Percentiles rank a stretch among this genome's conserved stretches.
Conservation (phyloP, 2,113 vertebrate genomes). For the Oncorhynchus tshawytscha region DNA sequence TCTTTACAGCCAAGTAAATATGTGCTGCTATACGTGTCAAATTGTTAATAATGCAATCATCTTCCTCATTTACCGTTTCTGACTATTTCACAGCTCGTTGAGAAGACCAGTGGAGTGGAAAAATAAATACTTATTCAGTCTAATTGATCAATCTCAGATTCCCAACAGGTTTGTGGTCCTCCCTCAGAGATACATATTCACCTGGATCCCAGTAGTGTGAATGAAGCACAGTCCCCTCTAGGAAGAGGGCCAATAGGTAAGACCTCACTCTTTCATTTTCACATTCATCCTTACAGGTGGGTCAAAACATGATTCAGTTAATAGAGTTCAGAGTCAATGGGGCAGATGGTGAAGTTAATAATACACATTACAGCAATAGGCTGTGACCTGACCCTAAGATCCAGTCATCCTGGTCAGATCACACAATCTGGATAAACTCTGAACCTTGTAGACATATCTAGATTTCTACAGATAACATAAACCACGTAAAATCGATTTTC, state of each 20-base stretch:
- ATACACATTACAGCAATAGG: too few relatives aligned
- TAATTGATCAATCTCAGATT: neutral
- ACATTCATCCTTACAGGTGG: neutral
- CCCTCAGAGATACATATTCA: neutral
- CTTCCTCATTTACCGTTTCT: too few relatives aligned
- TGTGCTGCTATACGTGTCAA: neutral
- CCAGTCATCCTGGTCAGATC: too few relatives aligned
- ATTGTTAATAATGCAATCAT: too few relatives aligned
- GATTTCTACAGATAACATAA: too few relatives aligned
- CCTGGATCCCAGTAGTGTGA: neutral
- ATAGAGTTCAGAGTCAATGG: too few relatives aligned
- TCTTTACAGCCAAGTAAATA: neutral
- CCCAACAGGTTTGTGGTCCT: neutral
- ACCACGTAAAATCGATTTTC: neutral
- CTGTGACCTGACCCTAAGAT: too few relatives aligned
- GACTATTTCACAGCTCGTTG: neutral
- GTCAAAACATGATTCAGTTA: too few relatives aligned
- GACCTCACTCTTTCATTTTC: neutral
- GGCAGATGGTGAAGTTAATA: too few relatives aligned
- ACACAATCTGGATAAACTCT: too few relatives aligned
- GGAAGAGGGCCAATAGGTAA: neutral
- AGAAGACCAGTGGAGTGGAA: neutral
- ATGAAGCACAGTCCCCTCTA: neutral
- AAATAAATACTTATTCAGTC: neutral
- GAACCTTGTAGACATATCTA: too few relatives aligned